Conservation (phyloP, 2,113 vertebrate species). For the Platysteira castanea region DNA sequence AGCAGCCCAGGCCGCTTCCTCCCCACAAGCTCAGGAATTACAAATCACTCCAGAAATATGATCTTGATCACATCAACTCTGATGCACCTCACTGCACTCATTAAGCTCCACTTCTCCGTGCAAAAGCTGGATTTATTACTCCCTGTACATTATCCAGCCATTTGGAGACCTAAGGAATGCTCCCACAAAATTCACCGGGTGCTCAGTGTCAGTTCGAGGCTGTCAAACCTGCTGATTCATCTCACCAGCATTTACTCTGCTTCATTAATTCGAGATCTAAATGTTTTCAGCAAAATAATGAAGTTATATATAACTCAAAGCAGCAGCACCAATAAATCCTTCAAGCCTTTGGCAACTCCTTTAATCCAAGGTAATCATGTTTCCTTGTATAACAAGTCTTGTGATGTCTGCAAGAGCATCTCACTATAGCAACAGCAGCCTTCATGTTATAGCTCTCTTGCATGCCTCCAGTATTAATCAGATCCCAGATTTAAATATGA, state of each 20-base stretch:
- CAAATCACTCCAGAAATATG: neutral
- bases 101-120: neutral
- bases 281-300: conserved; percentile 37
- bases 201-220: neutral
- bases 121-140: neutral
- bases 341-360: conserved; percentile 50
- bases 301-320: conserved; percentile 59
- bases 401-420: conserved; percentile 54
- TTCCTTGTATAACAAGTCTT: conserved; percentile 65
- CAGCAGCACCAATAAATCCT: conserved; percentile 65
- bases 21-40: fast-evolving
- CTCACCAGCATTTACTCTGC: conserved; percentile 8
- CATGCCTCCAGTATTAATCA: conserved; percentile 63
- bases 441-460: neutral
- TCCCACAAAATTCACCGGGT: neutral
- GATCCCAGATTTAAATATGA: conserved; percentile 51
- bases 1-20: neutral
- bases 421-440: conserved; percentile 32
- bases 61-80: neutral
- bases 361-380: conserved; percentile 48
- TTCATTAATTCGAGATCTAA: conserved; percentile 12
- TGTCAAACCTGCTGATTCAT: conserved; percentile 29
- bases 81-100: neutral
- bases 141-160: neutral
- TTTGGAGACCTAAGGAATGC: neutral